Base-by-base conservation (phyloP, 2,113 vertebrate species). In the Trematomus loennbergii region DNA sequence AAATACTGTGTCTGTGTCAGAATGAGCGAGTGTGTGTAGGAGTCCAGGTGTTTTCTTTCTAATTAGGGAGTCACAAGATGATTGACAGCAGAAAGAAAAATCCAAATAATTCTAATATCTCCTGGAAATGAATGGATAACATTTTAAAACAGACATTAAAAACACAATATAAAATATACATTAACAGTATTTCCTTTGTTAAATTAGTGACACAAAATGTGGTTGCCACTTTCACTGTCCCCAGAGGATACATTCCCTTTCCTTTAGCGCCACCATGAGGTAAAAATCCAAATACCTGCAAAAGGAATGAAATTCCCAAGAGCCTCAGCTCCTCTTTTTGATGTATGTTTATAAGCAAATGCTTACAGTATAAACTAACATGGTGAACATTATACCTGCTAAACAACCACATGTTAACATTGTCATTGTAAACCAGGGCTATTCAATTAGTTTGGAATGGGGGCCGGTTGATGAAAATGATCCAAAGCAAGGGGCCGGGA, bases 41-140 rank as follows among this genome's bases (percentile, higher is more conserved):
- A 45, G 40, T 65, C 54, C 40, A 66, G 55, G 43, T 72, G 36
- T 78, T 55, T 73, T 10, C 11, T 55, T 69, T 13, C n/a, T 18
- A 54, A 36, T 2, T 1, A 29, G 15, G 53, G 53, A 20, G 5
- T 70, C 50, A 8, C 12, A 5, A 48, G 36, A 29, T 53, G 36
- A 58, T 1, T 36, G 25, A 36, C 22, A 40, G 36, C 5, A 40
- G 61, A 20, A 62, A 43, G 7, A 49, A 3, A 2, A 49, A 8
- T 40, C 22, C 15, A 33, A 36, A 36, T 59, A 17, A 13, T 13
- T 59, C 29, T 4, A 17, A 10, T 59, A 13, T 33, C 29, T 29
- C 55, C 29, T 29, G 6, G 7, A 45, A 2, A 22, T 43, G 22
- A 45, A 12, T 43, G n/a, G 36, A 69, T 43, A 20, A 15, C 7